phyloP scores from a whole-genome alignment of 2,113 vertebrate genomes.

The Setophaga kirtlandii region DNA sequence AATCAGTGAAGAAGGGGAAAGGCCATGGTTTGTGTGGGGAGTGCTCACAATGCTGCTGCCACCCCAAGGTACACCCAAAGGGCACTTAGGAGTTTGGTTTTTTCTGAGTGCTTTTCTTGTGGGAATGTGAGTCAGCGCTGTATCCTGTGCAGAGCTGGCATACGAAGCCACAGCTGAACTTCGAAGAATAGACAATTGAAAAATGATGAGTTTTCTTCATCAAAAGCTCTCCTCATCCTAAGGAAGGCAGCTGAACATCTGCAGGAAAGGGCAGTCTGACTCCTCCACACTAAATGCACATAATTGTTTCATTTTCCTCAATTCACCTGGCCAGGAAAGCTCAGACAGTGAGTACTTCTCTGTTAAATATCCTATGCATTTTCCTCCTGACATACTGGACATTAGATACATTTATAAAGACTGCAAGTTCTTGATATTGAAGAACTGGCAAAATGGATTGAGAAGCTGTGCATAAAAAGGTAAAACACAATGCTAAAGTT shows the following conservation, averaged over 20 bases:
- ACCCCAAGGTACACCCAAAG: background rate
- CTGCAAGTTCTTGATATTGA: background rate
- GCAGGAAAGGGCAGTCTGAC: background rate
- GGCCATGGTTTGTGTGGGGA: background rate
- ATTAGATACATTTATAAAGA: background rate
- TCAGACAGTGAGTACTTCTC: background rate
- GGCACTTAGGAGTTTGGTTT: background rate
- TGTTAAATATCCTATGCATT: background rate
- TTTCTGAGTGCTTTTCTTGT: background rate
- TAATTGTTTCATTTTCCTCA: background rate
- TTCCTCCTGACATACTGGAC: background rate
- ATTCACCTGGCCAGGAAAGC: background rate
- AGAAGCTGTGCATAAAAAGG: background rate
- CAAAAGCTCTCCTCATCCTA: background rate
- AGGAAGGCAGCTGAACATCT: background rate
- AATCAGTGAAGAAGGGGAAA: background rate
- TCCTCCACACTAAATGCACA: background rate
- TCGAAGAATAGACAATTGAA: background rate
- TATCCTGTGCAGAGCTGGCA: background rate
- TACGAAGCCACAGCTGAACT: background rate
- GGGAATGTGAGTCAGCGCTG: background rate
- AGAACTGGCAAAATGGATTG: background rate
- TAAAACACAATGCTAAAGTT: slow-evolving; percentile 13
- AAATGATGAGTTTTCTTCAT: background rate
- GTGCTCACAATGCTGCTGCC: background rate